Evolutionary conservation across 1,140 invertebrate species (phyloP).

Genomic region (Formica selysi): DNA sequence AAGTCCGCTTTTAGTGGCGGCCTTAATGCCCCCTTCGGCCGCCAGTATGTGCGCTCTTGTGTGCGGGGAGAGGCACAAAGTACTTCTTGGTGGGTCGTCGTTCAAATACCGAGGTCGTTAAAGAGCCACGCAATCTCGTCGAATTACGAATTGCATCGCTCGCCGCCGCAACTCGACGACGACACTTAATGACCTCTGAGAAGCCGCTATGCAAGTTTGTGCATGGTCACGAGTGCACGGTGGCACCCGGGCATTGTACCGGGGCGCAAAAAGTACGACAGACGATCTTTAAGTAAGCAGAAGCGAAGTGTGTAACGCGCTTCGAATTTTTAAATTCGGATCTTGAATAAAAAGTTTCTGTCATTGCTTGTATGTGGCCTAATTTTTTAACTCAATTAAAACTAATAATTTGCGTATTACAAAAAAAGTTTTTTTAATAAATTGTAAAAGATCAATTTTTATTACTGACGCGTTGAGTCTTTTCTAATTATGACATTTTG

Average conservation of each 20-base stretch:
- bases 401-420: too few relatives aligned
- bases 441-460: background rate
- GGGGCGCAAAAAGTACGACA: slow-evolving; percentile 12
- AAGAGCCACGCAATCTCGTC: slow-evolving; percentile 71
- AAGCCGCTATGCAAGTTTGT: slow-evolving; percentile 33
- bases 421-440: too few relatives aligned
- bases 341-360: background rate
- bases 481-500: background rate
- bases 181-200: slow-evolving; percentile 59
- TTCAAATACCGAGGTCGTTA: slow-evolving; percentile 64
- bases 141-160: slow-evolving; percentile 69
- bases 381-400: background rate
- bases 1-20: slow-evolving; percentile 55
- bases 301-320: background rate
- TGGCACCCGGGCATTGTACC: slow-evolving; percentile 5
- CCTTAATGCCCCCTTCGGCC: slow-evolving; percentile 52
- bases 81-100: slow-evolving; percentile 55
- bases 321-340: background rate
- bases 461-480: background rate
- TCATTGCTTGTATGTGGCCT: background rate
- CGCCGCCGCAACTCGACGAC: slow-evolving; percentile 26
- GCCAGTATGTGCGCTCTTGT: background rate
- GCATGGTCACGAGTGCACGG: slow-evolving; percentile 9
- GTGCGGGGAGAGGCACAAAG: slow-evolving; percentile 25
- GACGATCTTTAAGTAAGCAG: background rate